A percentile compares a stretch with the other conserved stretches of the same genome.
These are phyloP conservation scores for Pseudoatta argentina DNA, from an alignment of 1,140 invertebrate species.

Conservation along the genomic window DNA sequence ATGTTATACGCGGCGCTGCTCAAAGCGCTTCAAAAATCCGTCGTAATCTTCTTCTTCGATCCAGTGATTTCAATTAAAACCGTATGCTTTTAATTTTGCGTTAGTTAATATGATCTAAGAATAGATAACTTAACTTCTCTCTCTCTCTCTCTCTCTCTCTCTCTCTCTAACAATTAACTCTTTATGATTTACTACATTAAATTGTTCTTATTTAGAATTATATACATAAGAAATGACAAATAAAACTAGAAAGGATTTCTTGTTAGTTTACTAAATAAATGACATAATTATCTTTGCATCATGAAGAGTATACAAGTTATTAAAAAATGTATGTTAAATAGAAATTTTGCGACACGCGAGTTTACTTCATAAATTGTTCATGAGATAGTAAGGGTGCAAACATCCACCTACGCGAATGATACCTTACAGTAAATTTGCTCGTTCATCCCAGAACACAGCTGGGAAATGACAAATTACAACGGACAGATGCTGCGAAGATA, in stretches of 20 bases:
- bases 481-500: conserved; percentile 59
- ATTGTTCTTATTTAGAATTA: not conserved
- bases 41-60: conserved; percentile 38
- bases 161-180: not conserved
- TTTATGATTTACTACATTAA: not conserved
- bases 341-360: not conserved
- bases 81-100: conserved; percentile 16
- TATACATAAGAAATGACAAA: not conserved
- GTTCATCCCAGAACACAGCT: conserved; percentile 48
- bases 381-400: conserved; percentile 42
- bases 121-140: not conserved
- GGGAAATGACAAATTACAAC: conserved; percentile 64
- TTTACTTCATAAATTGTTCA: conserved; percentile 43
- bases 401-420: conserved; percentile 38
- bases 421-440: conserved; percentile 52
- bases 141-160: no score
- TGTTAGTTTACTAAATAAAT: not conserved
- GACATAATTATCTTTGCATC: not conserved
- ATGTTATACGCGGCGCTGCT: not conserved
- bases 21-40: conserved; percentile 31
- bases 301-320: not conserved
- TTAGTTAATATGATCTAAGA: not conserved
- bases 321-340: not conserved
- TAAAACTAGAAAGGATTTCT: no score
- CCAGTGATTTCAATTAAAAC: conserved; percentile 38